A percentile compares a stretch with the other conserved stretches of the same genome.
Conservation (phyloP, 2,113 vertebrate species). For the Melierax canorus region DNA sequence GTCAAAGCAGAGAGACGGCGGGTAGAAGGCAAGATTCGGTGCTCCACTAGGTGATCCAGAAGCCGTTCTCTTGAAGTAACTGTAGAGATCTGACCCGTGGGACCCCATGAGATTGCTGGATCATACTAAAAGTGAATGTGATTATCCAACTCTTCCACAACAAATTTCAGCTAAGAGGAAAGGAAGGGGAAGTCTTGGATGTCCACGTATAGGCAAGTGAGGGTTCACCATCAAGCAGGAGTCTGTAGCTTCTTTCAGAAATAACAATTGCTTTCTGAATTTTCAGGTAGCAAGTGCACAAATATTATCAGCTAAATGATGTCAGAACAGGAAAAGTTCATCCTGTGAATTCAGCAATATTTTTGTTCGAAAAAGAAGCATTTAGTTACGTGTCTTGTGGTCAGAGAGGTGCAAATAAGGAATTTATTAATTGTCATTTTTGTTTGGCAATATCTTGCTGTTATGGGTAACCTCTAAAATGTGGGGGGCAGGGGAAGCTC, state of each 20-base stretch:
- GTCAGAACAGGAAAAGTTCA: background rate
- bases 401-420: background rate
- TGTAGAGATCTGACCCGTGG: background rate
- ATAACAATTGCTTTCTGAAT: background rate
- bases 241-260: background rate
- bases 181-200: background rate
- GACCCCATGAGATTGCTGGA: background rate
- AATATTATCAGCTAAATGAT: background rate
- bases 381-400: background rate
- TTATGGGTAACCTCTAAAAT: background rate
- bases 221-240: background rate
- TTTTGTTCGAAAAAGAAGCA: background rate
- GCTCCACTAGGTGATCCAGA: background rate
- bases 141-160: background rate
- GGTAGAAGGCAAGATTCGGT: background rate
- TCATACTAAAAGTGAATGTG: background rate
- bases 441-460: background rate
- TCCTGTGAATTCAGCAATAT: background rate
- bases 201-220: fast-evolving
- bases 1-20: background rate
- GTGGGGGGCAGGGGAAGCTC: fast-evolving
- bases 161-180: background rate
- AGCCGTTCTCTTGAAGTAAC: fast-evolving
- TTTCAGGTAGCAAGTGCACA: background rate
- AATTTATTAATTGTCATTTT: background rate